Base-by-base conservation (phyloP, 2,888 invertebrate genomes). In the Omphaloscelis lunosa region DNA sequence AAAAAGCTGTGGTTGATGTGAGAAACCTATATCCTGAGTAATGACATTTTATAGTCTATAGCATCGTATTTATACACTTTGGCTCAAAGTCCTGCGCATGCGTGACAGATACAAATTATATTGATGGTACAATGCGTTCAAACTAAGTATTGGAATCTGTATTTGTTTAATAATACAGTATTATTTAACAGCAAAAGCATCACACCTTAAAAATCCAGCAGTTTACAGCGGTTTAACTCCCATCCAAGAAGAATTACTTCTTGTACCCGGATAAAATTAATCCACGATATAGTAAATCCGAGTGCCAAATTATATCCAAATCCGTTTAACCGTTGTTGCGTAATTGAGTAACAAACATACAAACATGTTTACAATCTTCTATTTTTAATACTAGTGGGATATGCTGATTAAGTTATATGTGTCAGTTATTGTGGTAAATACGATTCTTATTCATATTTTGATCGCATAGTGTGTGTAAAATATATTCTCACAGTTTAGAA, bases 61-160 rank as follows among this genome's bases (percentile, higher is more conserved):
- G 9, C n/a, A n/a, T 39, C 34, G 58, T 39, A 67, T 77, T 51
- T 61, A 61, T 34, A 48, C 2, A 27, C 71, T 71, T 29, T 63
- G n/a, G 63, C 41, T 63, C 41, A 34, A 76, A 65, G 29, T 41
- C n/a, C 51, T 41, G 17, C 8, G 34, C 12, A n/a, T 61, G 15
- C 45, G n/a, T 45, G n/a, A 62, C 23, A 23, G 9, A 34, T 48
- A 23, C 9, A 45, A 34, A 51, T 34, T 53, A 2, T 61, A 56
- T 12, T 56, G n/a, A 45, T 23, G 9, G 5, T 34, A 45, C 41
- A 15, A 45, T 61, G 67, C 62, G 29, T 41, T n/a, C 8, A 58
- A 79, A 77, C n/a, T 77, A 63, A 63, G 45, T 62, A 63, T n/a
- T 39, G 7, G 7, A 34, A 34, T 61, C 5, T 71, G 17, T 4